A percentile compares a stretch with the other conserved stretches of the same genome.
phyloP scores from a whole-genome alignment of 2,797 vertebrate genomes.

The Phoxinus dragarum region DNA sequence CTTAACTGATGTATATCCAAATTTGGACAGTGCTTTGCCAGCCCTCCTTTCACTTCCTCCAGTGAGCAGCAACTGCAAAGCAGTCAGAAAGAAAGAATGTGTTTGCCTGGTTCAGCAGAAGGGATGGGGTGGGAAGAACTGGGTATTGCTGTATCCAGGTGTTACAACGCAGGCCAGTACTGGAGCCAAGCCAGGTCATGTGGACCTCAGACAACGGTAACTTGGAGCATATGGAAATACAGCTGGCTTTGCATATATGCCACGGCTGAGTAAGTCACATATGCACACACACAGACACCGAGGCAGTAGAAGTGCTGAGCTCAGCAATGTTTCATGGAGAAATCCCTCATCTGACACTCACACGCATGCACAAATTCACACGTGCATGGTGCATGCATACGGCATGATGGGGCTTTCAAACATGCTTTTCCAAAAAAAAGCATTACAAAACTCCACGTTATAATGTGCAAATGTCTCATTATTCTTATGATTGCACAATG shows the following conservation, averaged over 20 bases:
- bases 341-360: constrained; percentile 33
- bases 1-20: constrained; percentile 29
- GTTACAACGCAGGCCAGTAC: constrained; percentile 32
- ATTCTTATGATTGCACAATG: neutral
- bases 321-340: constrained; percentile 39
- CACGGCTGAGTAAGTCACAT: constrained; percentile 52
- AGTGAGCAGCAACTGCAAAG: constrained; percentile 37
- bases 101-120: constrained; percentile 39
- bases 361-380: constrained; percentile 40
- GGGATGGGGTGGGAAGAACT: constrained; percentile 23
- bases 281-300: constrained; percentile 35
- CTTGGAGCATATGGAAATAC: constrained; percentile 68
- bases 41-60: constrained; percentile 24
- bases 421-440: constrained; percentile 2
- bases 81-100: constrained; percentile 28
- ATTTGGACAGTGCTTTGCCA: constrained; percentile 39
- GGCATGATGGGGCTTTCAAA: constrained; percentile 19
- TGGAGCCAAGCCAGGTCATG: constrained; percentile 49
- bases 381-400: neutral
- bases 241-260: constrained; percentile 70
- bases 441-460: neutral
- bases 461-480: neutral
- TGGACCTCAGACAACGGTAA: constrained; percentile 51
- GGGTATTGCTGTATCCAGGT: constrained; percentile 36
- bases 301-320: constrained; percentile 41